phyloP scores from a whole-genome alignment of 2,113 vertebrate species.

The Jacana jacana region DNA sequence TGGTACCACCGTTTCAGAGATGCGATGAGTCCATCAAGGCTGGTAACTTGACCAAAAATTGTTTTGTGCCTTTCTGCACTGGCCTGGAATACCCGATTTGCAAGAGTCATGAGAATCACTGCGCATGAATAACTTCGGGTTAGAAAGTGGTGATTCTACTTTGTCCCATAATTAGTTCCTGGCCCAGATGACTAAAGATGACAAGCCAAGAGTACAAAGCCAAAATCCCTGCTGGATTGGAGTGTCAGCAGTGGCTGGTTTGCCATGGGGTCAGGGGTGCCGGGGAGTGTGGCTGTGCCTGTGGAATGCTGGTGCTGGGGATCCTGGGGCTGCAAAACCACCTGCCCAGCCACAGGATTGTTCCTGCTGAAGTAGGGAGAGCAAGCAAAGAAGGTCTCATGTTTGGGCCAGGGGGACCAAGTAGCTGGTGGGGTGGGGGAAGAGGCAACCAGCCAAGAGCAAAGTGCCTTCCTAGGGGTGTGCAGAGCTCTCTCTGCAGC shows the following conservation, averaged over 20 bases:
- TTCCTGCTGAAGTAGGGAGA: background rate
- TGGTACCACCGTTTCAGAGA: background rate
- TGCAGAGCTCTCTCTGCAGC: background rate
- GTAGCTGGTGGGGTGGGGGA: background rate
- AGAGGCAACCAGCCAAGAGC: background rate
- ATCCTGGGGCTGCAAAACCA: background rate
- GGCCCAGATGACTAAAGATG: rapidly evolving
- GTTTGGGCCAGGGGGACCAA: rapidly evolving
- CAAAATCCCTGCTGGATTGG: background rate
- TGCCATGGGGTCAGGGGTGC: rapidly evolving
- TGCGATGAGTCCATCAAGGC: rapidly evolving
- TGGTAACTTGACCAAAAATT: background rate
- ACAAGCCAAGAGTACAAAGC: background rate
- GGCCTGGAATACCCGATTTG: background rate
- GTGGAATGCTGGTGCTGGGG: rapidly evolving
- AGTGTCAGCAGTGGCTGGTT: background rate
- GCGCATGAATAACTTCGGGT: background rate
- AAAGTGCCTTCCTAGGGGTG: rapidly evolving
- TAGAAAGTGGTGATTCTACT: background rate
- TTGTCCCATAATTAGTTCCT: background rate
- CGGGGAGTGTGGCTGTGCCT: background rate
- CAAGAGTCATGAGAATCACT: background rate
- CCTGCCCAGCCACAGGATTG: background rate
- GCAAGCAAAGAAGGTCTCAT: background rate
- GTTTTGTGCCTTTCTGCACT: constrained; percentile 33